Base-by-base conservation (phyloP, 2,113 vertebrate genomes). In the Mixornis gularis region DNA sequence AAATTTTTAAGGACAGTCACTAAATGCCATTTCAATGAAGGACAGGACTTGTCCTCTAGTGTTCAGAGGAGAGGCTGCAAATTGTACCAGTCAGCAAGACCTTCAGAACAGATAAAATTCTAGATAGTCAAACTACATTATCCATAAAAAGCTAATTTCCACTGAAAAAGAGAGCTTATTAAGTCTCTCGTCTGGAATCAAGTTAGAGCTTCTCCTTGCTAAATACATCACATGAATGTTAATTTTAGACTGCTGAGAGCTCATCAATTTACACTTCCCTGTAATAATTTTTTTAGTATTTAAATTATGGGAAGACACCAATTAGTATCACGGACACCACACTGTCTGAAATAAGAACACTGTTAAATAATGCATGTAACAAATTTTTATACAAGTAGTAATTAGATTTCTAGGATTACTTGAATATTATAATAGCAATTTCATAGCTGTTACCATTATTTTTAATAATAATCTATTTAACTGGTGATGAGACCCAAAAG, bases 331-430 rank as follows among this genome's bases (percentile, higher is more conserved):
- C 6, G 92, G 95, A 86, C 71, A 85, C 43, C 64, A 53, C 40
- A 26, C 68, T 80, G 66, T 88, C 83, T 94, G 91, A 96, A 96
- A 89, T 89, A 87, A 95, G 94, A 94, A 90, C 80, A 59, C 49
- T 90, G 77, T 94, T 97, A 94, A 96, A 96, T 97, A 96, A 97
- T 96, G 92, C 63, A 97, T 90, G 93, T 70, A 94, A 94, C 91
- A 95, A 93, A 94, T 95, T 95, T 85, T 94, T 87, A 95, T 70
- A 92, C 95, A 93, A 94, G 90, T 60, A 89, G 58, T 96, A 96
- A 96, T 95, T 92, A 96, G 78, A 95, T 87, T 95, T 91, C 82
- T 89, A 92, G 86, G 85, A 94, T 90, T 94, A 88, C 58, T 87
- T 92, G 78, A 84, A 83, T 93, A 90, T 95, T 92, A 87, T 79